These are phyloP conservation scores for Apodemus speciosus DNA, from an alignment of 2,113 vertebrate species.

Conservation along the genomic window DNA sequence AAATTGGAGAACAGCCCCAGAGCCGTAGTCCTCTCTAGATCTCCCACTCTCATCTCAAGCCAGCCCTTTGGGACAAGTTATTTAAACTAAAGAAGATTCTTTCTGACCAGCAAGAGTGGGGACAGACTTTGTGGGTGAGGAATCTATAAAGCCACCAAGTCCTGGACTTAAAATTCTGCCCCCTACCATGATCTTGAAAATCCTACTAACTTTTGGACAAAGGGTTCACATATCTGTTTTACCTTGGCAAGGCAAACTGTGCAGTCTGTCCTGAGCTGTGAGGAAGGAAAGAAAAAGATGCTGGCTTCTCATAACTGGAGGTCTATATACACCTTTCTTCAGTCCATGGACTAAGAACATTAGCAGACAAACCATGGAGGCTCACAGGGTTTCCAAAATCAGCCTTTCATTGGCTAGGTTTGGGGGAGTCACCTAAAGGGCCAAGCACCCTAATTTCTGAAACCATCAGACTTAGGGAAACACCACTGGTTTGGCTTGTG, in stretches of 20 bases:
- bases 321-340: neutral
- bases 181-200: slow-evolving; percentile 9
- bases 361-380: neutral
- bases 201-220: slow-evolving; percentile 36
- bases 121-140: neutral
- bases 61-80: slow-evolving; percentile 6
- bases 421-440: neutral
- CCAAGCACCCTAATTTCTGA: neutral
- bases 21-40: neutral
- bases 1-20: neutral
- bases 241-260: neutral
- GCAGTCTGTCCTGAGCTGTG: neutral
- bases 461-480: neutral
- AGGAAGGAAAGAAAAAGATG: neutral
- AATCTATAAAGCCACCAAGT: neutral
- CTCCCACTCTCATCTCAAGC: neutral
- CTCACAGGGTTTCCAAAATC: neutral
- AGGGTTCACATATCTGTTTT: neutral
- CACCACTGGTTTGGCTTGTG: neutral
- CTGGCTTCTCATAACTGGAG: neutral
- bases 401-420: neutral
- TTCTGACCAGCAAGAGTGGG: neutral
- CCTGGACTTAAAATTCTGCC: neutral
- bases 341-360: neutral
- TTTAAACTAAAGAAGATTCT: slow-evolving; percentile 15